phyloP scores from a whole-genome alignment of 2,113 vertebrate genomes.

The Leucoraja erinaceus region DNA sequence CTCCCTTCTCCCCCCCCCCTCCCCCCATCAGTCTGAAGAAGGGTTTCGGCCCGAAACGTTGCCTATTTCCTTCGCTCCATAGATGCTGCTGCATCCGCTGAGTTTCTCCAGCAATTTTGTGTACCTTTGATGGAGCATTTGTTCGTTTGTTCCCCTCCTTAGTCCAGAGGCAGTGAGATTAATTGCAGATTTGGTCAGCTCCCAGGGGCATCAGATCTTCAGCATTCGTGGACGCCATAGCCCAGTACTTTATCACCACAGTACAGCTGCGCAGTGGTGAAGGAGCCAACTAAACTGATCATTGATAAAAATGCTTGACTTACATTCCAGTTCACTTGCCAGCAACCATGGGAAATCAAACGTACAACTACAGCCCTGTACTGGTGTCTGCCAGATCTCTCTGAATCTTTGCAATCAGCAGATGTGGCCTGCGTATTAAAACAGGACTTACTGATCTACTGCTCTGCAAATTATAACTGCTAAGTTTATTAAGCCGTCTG shows the following conservation, averaged over 20 bases:
- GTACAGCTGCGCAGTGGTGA: neutral
- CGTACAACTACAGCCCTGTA: neutral
- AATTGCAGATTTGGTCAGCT: neutral
- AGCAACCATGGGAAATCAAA: neutral
- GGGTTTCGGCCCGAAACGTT: no score
- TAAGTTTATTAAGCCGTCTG: neutral
- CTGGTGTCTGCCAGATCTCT: neutral
- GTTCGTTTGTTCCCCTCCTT: neutral
- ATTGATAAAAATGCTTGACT: neutral
- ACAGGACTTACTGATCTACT: neutral
- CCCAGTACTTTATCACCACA: neutral
- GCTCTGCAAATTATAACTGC: neutral
- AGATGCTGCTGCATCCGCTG: no score
- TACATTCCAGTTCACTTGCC: neutral
- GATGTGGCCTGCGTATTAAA: neutral
- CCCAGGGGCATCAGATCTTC: neutral
- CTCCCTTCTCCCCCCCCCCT: no score
- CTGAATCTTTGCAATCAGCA: neutral
- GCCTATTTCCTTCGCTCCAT: no score
- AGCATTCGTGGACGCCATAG: neutral
- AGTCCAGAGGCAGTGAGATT: neutral
- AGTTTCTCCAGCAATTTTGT: no score
- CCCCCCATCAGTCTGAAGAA: no score
- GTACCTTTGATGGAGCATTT: neutral
- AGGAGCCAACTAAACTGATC: neutral